Base-by-base conservation (phyloP, 2,797 vertebrate species). In the Cossypha polioptera region DNA sequence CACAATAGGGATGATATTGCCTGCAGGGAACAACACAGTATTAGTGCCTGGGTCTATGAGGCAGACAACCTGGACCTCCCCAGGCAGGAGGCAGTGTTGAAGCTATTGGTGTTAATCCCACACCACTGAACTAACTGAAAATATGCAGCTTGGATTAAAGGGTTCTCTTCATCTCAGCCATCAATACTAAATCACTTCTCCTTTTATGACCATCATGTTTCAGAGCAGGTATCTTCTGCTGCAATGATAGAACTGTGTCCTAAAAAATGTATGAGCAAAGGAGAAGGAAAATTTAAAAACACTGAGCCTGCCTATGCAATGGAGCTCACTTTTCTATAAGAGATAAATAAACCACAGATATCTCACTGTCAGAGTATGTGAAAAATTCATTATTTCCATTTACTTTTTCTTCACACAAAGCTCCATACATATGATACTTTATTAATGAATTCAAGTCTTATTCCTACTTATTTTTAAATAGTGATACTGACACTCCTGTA, bases 371-470 rank as follows among this genome's bases (percentile, higher is more conserved):
- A 95, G 28, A 85, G 20, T n/a, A 72, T 9, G 18, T 84, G 69
- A 95, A 92, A 93, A 91, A 78, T 13, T 54, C 19, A 86, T 86
- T 91, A 7, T 81, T 85, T 73, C 31, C 33, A 33, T 89, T 92
- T 78, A 45, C 7, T 67, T 74, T 76, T 77, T 80, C 57, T 80
- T 71, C 53, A 71, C 31, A 67, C 10, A 50, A 75, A 35, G 2
- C 26, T 67, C n/a, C 26, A 38, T 24, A 55, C 7, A 36, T 18
- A 50, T 16, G 3, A 84, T 75, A 57, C 3, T 1, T 3, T 28
- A 61, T 51, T 74, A 74, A 71, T 57, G 9, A 89, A 87, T 48
- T 73, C 31, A 86, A 86, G 2, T 28, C 10, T 86, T 84, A 36
- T n/a, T 85, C 29, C 36, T 25, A 19, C 22, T 33, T 54, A 25